These are phyloP conservation scores for Eriosoma lanigerum DNA, from an alignment of 1,140 invertebrate genomes.

Conservation along the genomic window DNA sequence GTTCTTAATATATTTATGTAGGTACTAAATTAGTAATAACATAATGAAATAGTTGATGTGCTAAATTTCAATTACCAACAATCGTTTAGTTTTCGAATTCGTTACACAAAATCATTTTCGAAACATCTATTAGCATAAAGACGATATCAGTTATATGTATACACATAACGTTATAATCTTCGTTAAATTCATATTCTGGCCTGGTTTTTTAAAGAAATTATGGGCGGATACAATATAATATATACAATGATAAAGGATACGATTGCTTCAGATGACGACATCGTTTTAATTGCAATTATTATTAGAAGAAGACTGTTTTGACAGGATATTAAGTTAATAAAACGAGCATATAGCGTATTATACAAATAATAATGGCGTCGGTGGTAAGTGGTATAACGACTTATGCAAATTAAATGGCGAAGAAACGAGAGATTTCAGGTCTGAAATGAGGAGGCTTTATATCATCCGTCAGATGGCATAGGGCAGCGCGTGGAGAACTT, in stretches of 20 bases:
- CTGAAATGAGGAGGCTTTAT: conserved; percentile 28
- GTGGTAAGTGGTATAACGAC: conserved; percentile 19
- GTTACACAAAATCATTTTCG: too few species aligned
- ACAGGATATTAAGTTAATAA: conserved; percentile 42
- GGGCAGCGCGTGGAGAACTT: conserved; percentile 5
- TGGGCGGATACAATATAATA: background rate
- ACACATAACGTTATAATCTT: background rate
- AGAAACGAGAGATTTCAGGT: conserved; percentile 49
- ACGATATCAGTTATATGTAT: background rate
- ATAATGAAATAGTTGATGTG: too few species aligned
- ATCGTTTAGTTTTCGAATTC: too few species aligned
- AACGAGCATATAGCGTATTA: conserved; percentile 2
- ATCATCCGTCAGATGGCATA: conserved; percentile 22
- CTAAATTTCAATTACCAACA: too few species aligned
- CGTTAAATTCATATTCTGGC: background rate
- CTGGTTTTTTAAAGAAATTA: background rate
- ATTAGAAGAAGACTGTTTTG: conserved; percentile 29
- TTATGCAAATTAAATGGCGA: conserved; percentile 50
- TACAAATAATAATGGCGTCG: conserved; percentile 21
- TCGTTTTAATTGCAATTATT: conserved; percentile 35
- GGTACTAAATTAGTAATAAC: too few species aligned
- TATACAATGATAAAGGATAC: background rate
- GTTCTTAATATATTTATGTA: too few species aligned
- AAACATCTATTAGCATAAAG: background rate
- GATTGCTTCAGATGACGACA: background rate